A percentile compares a stretch with the other conserved stretches of the same genome.
Evolutionary conservation across 2,113 vertebrate species (phyloP).

Genomic region (Nerophis lumbriciformis): DNA sequence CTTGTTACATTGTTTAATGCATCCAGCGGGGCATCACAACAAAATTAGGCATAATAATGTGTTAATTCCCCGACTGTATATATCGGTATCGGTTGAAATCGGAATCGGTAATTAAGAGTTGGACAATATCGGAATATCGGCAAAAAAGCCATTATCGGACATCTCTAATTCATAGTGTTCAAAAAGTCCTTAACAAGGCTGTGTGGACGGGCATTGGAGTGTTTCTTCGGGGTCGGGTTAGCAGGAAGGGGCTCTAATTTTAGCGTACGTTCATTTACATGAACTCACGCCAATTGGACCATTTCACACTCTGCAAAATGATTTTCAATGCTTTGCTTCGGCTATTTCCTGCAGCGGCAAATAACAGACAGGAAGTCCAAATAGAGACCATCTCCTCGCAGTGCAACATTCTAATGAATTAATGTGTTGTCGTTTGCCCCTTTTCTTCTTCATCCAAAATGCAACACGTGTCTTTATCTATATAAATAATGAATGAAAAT

Average conservation of each 20-base stretch:
- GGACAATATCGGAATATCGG: too few relatives aligned
- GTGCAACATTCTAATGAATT: constrained; percentile 12
- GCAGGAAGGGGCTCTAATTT: background rate
- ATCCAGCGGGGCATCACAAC: too few relatives aligned
- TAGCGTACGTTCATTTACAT: background rate
- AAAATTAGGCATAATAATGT: too few relatives aligned
- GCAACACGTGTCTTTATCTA: too few relatives aligned
- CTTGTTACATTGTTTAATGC: too few relatives aligned
- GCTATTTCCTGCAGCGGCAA: constrained; percentile 12
- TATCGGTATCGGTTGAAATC: too few relatives aligned
- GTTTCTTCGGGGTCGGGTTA: background rate
- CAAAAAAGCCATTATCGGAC: too few relatives aligned
- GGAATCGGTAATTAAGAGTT: too few relatives aligned
- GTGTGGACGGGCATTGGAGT: background rate
- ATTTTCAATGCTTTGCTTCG: constrained; percentile 19
- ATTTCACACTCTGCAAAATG: constrained; percentile 8
- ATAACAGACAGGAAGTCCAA: constrained; percentile 16
- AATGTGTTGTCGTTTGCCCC: background rate
- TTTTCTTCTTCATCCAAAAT: background rate
- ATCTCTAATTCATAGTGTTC: background rate
- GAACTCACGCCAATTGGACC: constrained; percentile 25
- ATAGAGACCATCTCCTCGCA: background rate
- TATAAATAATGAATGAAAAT: too few relatives aligned
- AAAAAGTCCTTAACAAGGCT: background rate
- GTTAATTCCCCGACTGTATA: too few relatives aligned